Conservation (phyloP, 2,888 invertebrate species). For the Noctua pronuba region DNA sequence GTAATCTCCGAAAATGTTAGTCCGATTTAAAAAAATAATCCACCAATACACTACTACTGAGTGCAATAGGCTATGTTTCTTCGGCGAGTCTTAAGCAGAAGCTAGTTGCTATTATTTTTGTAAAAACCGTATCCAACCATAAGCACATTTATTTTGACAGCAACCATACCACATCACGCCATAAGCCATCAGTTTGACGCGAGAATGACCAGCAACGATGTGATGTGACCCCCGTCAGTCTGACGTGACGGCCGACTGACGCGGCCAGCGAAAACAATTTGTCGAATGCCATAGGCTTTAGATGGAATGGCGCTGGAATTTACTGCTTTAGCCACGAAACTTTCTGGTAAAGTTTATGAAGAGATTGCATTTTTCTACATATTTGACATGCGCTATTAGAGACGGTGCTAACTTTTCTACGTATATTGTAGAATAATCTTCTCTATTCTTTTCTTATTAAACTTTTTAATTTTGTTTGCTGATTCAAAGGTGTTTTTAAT, state of each 20-base stretch:
- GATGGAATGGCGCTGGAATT: constrained; percentile 46
- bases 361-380: not conserved
- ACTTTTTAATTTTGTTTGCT: not conserved
- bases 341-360: not conserved
- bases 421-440: not conserved
- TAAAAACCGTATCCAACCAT: not conserved
- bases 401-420: not conserved
- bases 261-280: constrained; percentile 60
- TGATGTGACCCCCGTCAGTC: constrained; percentile 52
- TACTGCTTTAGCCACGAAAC: constrained; percentile 24
- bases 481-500: not conserved
- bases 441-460: not conserved
- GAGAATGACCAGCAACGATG: constrained; percentile 32
- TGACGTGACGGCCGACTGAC: constrained; percentile 44
- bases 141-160: constrained; percentile 5
- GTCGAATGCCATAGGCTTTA: constrained; percentile 49
- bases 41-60: not conserved
- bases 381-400: not conserved
- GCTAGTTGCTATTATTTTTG: not conserved
- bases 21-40: not conserved
- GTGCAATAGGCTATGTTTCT: not conserved
- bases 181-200: constrained; percentile 32
- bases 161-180: not conserved
- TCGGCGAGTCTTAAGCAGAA: not conserved
- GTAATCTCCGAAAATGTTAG: not conserved